Percentiles rank a stretch among this genome's conserved stretches.
Conservation (phyloP, 2,888 invertebrate genomes). For the Mythimna pallens region DNA sequence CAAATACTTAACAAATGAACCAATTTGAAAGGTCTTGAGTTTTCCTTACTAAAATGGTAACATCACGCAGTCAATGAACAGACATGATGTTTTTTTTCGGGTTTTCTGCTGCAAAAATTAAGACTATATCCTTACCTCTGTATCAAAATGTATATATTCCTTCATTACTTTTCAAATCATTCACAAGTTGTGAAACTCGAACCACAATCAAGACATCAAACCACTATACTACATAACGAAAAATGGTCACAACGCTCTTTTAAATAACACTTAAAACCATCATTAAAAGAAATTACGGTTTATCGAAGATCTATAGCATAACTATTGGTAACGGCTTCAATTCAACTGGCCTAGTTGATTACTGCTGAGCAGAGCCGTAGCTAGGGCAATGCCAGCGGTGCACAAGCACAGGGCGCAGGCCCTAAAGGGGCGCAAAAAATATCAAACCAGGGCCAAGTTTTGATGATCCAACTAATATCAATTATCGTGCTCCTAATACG, state of each 20-base stretch:
- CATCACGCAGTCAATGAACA: background rate
- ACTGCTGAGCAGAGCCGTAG: no score
- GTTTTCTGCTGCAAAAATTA: background rate
- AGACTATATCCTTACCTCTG: conserved; percentile 3
- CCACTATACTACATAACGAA: accelerated
- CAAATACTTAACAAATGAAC: no score
- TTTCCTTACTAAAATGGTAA: background rate
- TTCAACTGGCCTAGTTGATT: conserved; percentile 10
- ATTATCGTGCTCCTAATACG: no score
- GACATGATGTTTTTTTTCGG: background rate
- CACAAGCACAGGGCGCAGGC: no score
- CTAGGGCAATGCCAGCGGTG: no score
- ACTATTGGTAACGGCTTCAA: conserved; percentile 6
- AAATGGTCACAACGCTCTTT: background rate
- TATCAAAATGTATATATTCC: background rate
- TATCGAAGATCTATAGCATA: background rate
- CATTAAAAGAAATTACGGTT: background rate
- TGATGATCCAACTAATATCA: no score
- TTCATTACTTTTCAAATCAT: background rate
- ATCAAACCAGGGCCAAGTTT: no score
- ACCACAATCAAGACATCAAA: background rate
- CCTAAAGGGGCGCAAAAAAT: no score
- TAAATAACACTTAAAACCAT: background rate
- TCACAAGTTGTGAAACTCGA: background rate
- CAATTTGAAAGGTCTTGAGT: background rate